Evolutionary conservation across 2,113 vertebrate species (phyloP).

Genomic region (Caretta caretta): DNA sequence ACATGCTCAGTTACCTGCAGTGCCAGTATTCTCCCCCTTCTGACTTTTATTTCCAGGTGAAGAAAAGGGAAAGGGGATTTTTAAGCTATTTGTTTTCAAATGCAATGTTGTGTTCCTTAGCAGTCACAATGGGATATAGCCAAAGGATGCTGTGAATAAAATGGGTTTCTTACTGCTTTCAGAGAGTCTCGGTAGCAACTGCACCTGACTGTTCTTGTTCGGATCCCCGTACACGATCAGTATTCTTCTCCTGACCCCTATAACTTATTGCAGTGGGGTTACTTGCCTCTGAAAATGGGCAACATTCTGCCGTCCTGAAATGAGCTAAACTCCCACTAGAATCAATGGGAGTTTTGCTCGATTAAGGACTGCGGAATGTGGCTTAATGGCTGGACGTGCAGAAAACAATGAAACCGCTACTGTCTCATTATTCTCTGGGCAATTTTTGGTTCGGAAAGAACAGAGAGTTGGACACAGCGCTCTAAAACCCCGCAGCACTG

Average conservation of each 20-base stretch:
- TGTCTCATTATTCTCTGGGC: background rate
- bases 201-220: background rate
- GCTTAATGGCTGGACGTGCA: background rate
- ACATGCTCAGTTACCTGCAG: background rate
- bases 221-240: background rate
- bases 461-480: background rate
- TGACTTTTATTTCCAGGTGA: conserved; percentile 43
- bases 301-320: background rate
- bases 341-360: background rate
- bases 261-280: background rate
- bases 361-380: background rate
- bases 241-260: background rate
- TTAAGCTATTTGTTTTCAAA: conserved; percentile 41
- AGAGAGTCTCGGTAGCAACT: conserved; percentile 25
- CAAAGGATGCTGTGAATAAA: conserved; percentile 31
- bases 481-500: background rate
- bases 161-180: conserved; percentile 42
- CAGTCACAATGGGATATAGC: conserved; percentile 8
- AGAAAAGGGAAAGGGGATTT: conserved; percentile 19
- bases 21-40: background rate
- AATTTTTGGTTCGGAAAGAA: background rate
- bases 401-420: background rate
- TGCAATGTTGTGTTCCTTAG: conserved; percentile 20
- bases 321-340: background rate
- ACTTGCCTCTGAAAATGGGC: background rate